Evolutionary conservation across 92 coral and sea anemone genomes (phyloP), one percentile per base, ranked within the genome.

Genomic region (Epizoanthus fatuus): DNA sequence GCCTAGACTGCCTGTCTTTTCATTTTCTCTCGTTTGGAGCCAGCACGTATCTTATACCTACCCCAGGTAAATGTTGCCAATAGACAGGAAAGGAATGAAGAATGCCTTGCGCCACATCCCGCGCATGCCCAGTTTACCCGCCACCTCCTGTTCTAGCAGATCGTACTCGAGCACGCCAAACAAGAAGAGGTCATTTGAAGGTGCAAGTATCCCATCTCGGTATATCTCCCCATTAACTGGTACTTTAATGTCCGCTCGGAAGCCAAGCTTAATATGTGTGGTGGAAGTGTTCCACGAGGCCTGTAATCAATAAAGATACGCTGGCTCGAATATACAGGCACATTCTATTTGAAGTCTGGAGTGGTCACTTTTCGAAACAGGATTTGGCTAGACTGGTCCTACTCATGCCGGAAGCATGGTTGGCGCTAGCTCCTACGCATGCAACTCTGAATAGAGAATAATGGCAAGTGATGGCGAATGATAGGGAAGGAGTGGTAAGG

Each of bases 91-190:
- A 8, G 92, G 88, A 54, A 97, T 86, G 39, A 76, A 90, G 79
- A 83, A 97, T 8, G 98, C 99, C 72, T 83, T 90, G 64, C 98
- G 87, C 98, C 97, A 95, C 91, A 97, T 88, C 38, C 98, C 99
- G 5, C 93, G 86, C 94, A 97, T 93, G 76, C 94, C 95, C 63
- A 97, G 88, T 57, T 92, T 86, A 14, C 99, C 99, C 6, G 90
- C 84, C 40, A 97, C 95, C 8, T 22, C 65, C 6, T 86, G 90
- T 64, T 93, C 52, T 16, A 11, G 68, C 22, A 91, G 76, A 54
- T 97, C 98, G 70, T 91, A 97, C 64, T 95, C 98, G 40, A 97
- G 64, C 45, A 81, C 89, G 32, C 99, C 99, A 2, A 95, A 92
- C 63, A 97, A 84, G 70, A 91, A 91, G 53, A 97, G 87, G 22